phyloP scores from a whole-genome alignment of 2,113 vertebrate species.

The Varanus komodoensis region DNA sequence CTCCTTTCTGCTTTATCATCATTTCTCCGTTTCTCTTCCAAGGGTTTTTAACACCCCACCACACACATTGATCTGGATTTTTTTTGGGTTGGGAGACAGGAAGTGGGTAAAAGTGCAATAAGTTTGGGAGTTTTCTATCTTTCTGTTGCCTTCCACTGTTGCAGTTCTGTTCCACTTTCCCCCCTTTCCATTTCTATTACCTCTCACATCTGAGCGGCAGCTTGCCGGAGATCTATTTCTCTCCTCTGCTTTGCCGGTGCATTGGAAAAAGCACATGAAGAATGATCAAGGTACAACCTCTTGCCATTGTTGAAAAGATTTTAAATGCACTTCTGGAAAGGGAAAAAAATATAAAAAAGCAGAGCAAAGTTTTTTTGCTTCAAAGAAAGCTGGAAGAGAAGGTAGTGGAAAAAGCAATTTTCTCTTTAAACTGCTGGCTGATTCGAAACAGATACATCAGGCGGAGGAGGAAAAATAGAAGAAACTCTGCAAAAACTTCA shows the following conservation, averaged over 20 bases:
- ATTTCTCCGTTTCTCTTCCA: not conserved
- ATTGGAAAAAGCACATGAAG: conserved; percentile 40
- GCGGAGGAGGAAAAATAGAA: conserved; percentile 59
- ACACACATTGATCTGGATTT: not conserved
- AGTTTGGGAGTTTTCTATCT: not conserved
- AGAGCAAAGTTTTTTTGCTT: not conserved
- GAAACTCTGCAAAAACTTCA: conserved; percentile 44
- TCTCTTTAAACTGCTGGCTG: conserved; percentile 66
- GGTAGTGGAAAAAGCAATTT: conserved; percentile 64
- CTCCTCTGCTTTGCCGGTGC: not conserved
- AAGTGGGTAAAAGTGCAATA: too few species aligned
- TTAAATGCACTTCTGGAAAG: conserved; percentile 46
- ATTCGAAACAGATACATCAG: conserved; percentile 63
- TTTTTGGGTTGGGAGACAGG: not conserved
- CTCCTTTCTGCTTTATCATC: not conserved
- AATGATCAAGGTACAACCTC: conserved; percentile 52
- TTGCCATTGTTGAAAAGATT: not conserved
- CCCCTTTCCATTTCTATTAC: not conserved
- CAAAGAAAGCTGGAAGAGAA: conserved; percentile 35
- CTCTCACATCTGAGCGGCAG: not conserved
- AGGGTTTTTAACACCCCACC: not conserved
- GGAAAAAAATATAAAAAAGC: not conserved
- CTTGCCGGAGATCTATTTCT: conserved; percentile 31
- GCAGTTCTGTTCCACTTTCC: not conserved
- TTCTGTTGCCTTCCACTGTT: not conserved